Evolutionary conservation across 2,113 vertebrate species (phyloP).

Genomic region (Brachypteracias leptosomus): DNA sequence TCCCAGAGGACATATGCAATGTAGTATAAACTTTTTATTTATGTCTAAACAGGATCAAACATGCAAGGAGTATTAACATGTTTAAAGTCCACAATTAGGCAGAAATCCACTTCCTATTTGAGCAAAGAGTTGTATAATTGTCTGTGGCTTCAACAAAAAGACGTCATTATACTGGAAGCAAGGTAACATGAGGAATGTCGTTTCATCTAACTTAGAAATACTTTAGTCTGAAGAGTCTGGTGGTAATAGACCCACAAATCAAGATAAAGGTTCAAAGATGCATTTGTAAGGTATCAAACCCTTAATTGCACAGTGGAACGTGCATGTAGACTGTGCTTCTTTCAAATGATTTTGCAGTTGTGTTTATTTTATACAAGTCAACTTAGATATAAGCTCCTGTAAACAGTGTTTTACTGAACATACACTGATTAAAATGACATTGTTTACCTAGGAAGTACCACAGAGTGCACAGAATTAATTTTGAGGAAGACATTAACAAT

Average conservation of each 20-base stretch:
- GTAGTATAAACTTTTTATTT: conserved; percentile 2
- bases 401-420: background rate
- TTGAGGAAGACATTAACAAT: background rate
- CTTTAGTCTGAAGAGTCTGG: background rate
- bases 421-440: background rate
- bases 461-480: background rate
- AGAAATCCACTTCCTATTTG: conserved; percentile 9
- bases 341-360: background rate
- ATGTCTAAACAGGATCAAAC: conserved; percentile 1
- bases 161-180: background rate
- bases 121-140: background rate
- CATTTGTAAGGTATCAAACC: background rate
- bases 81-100: background rate
- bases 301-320: background rate
- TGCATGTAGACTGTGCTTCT: background rate
- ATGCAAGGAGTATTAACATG: background rate
- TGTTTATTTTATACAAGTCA: background rate
- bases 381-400: background rate
- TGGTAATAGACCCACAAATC: conserved; percentile 18
- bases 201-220: conserved; percentile 21
- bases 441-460: background rate
- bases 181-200: background rate
- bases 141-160: background rate
- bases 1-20: conserved; percentile 31
- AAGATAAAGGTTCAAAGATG: conserved; percentile 52